Base-by-base conservation (phyloP, 2,113 vertebrate genomes). In the Sigmodon hispidus region DNA sequence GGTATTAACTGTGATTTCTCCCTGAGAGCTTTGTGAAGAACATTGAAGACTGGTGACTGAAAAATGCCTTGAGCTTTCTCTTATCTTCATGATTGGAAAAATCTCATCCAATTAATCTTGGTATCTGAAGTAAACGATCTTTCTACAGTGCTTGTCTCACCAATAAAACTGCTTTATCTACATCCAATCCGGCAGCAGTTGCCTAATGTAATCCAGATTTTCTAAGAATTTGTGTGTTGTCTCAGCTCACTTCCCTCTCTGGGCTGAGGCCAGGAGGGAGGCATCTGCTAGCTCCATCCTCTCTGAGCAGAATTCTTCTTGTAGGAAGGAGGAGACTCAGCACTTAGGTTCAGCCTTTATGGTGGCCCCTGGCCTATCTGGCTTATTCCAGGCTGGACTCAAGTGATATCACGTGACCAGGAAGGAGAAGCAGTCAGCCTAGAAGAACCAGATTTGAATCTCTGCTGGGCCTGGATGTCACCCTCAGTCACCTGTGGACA, bases 81-180 rank as follows among this genome's bases (percentile, higher is more conserved):
- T 76, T n/a, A 69, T 85, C 63, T 95, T 31, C 89, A 1, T 61
- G 69, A 80, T 90, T 52, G n/a, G 73, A 55, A 95, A 94, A 76
- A 88, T 69, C 29, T 85, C 73, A 96, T 94, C 87, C 81, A 90
- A 45, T 95, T 93, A 86, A 92, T 94, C 90, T 93, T 92, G 83
- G 81, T 94, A 73, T 94, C 16, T 80, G 81, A 76, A 96, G 90
- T 65, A 87, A 83, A 61, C 36, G n/a, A 88, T 93, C 55, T 83
- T 81, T 87, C 57, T 40, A 77, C 21, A 59, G 34, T 93, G 57
- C 45, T 94, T 95, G 77, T 91, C 83, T 92, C 59, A 36, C 40
- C 4, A 48, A 70, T 67, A 93, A 73, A 90, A 81, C 36, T 94
- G 16, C 72, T 75, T 69, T 93, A 29, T 94, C 87, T 67, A 59